phyloP scores from a whole-genome alignment of 1,140 invertebrate genomes.

The Drosophila burlai region DNA sequence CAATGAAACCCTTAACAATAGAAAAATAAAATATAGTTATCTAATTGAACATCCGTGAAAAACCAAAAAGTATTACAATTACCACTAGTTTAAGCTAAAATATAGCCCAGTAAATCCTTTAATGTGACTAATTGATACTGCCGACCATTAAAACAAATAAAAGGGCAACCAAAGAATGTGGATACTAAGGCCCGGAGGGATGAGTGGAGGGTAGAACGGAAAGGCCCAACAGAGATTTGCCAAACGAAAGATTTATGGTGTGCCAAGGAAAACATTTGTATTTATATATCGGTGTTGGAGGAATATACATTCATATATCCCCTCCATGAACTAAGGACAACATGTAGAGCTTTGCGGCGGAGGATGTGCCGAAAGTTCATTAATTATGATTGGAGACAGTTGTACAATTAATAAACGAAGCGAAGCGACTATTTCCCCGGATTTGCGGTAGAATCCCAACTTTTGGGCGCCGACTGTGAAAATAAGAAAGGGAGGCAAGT shows the following conservation, averaged over 20 bases:
- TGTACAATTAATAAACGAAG: constrained; percentile 79
- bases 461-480: background rate
- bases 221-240: constrained; percentile 54
- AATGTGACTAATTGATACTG: constrained; percentile 65
- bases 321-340: constrained; percentile 5
- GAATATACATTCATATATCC: constrained; percentile 26
- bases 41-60: background rate
- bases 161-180: constrained; percentile 14
- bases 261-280: constrained; percentile 73
- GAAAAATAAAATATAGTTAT: background rate
- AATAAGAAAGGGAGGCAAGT: background rate
- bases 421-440: constrained; percentile 38
- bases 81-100: constrained; percentile 1
- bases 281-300: constrained; percentile 64
- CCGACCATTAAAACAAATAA: constrained; percentile 56
- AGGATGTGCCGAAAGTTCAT: constrained; percentile 77
- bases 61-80: background rate
- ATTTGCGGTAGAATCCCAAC: constrained; percentile 37
- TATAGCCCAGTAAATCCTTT: constrained; percentile 43
- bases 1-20: too few species aligned
- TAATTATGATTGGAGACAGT: constrained; percentile 83
- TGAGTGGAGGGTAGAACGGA: constrained; percentile 2
- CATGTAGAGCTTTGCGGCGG: constrained; percentile 25
- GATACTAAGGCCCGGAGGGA: background rate
- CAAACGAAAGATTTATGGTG: constrained; percentile 76